A percentile compares a stretch with the other conserved stretches of the same genome.
Conservation (phyloP, 2,113 vertebrate species). For the Tiliqua scincoides region DNA sequence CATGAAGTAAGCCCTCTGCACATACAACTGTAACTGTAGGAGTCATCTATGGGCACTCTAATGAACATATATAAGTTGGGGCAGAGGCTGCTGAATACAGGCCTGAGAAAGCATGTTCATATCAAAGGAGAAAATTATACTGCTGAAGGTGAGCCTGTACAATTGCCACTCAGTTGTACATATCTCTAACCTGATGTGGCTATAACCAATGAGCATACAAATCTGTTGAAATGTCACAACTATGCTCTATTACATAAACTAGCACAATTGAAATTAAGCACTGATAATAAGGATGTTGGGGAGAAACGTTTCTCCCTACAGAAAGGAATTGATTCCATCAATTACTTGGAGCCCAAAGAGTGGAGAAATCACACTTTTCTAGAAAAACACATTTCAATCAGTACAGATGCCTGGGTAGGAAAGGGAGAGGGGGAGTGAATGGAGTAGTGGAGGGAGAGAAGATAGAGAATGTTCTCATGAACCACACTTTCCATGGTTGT, state of each 20-base stretch:
- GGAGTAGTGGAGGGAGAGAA: slow-evolving; percentile 48
- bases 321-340: not conserved
- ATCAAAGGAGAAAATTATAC: not conserved
- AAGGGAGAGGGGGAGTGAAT: slow-evolving; percentile 28
- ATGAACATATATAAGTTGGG: no score
- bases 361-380: slow-evolving; percentile 42
- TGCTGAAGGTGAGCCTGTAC: not conserved
- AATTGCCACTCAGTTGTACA: not conserved
- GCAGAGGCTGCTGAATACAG: not conserved
- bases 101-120: not conserved
- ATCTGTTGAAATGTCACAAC: not conserved
- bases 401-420: slow-evolving; percentile 16
- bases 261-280: not conserved
- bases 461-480: slow-evolving; percentile 70
- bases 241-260: not conserved
- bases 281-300: slow-evolving; percentile 9
- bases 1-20: no score
- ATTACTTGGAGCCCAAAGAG: slow-evolving; percentile 36
- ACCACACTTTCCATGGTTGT: slow-evolving; percentile 66
- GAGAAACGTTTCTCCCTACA: not conserved
- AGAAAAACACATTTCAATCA: slow-evolving; percentile 52
- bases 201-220: not conserved
- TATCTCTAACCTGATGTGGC: not conserved
- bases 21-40: no score
- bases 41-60: no score